Base-by-base conservation (phyloP, 2,113 vertebrate genomes). In the Pteronura brasiliensis region DNA sequence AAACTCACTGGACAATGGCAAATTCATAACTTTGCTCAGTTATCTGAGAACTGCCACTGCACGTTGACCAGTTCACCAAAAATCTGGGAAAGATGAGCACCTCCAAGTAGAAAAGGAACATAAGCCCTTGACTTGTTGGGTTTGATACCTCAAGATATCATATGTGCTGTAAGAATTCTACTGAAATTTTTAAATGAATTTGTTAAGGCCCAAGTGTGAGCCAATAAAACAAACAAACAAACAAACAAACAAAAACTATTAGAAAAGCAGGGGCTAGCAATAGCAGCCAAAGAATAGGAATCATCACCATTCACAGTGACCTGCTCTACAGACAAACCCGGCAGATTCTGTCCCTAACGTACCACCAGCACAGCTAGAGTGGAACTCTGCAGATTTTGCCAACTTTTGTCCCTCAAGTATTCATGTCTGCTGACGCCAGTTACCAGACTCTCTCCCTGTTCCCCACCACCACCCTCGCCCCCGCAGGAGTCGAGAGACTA, bases 1-100 rank as follows among this genome's bases (percentile, higher is more conserved):
- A 84, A 94, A 81, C 13, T 69, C 65, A 82, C 7, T 61, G 87
- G 49, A 87, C 59, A 61, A 90, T 42, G 47, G 9, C 14, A 87
- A 88, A 72, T 59, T 55, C 18, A 93, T 14, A 55, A 61, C 8
- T 84, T 84, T 88, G 20, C 69, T 79, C 52, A 27, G 42, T 15
- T 47, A 63, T 71, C n/a, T 23, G 36, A 77, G 14, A 36, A 9
- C 4, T 65, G 7, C 72, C n/a, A 29, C 36, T 90, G 7, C 27
- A 34, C 34, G 57, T 23, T 23, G 71, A 83, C 12, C 18, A 31
- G n/a, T 6, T 15, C 49, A 47, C 17, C 5, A 49, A 39, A 82
- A 65, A 25, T 57, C 44, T 74, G 39, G 67, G 31, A 27, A 44
- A 34, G 63, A 18, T 1, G 10, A 0, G 29, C 11, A 85, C 2